Percentiles rank a stretch among this genome's conserved stretches.
Evolutionary conservation across 1,140 invertebrate genomes (phyloP).

Genomic region (Chironomus striatipennis): DNA sequence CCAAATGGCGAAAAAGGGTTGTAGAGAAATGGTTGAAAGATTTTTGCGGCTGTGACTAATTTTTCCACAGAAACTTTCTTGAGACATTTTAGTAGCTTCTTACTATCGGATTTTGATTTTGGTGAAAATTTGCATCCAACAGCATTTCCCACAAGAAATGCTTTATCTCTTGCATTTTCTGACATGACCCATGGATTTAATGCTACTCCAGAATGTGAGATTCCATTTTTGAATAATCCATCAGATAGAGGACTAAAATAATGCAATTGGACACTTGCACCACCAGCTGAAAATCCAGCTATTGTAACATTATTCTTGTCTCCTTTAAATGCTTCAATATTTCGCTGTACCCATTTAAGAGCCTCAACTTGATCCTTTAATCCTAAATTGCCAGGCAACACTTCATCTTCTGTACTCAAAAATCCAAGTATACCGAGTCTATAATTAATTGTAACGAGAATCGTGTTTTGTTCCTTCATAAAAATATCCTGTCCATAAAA

Average conservation of each 20-base stretch:
- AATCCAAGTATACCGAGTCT: conserved; percentile 36
- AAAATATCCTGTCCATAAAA: not conserved
- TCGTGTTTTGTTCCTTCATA: conserved; percentile 37
- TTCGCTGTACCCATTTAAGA: conserved; percentile 49
- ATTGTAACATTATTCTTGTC: conserved; percentile 45
- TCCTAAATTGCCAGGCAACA: conserved; percentile 49
- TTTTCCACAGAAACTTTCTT: not conserved
- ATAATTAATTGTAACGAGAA: conserved; percentile 9
- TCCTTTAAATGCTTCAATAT: conserved; percentile 47
- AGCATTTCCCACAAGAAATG: conserved; percentile 47
- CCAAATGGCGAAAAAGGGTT: conserved; percentile 53
- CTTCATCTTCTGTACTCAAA: conserved; percentile 46
- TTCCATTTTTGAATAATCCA: conserved; percentile 31
- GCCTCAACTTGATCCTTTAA: conserved; percentile 53
- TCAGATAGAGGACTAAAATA: conserved; percentile 46
- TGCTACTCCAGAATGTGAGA: conserved; percentile 47
- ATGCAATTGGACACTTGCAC: conserved; percentile 50
- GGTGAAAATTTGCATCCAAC: conserved; percentile 48
- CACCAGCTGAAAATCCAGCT: conserved; percentile 46
- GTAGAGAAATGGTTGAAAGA: conserved; percentile 41
- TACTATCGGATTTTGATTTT: conserved; percentile 29
- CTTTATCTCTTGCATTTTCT: conserved; percentile 49
- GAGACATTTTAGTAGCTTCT: not conserved
- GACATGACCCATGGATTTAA: conserved; percentile 55
- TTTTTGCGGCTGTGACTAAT: conserved; percentile 26